A percentile compares a stretch with the other conserved stretches of the same genome.
Conservation (phyloP, 2,113 vertebrate species). For the Hyla sarda region DNA sequence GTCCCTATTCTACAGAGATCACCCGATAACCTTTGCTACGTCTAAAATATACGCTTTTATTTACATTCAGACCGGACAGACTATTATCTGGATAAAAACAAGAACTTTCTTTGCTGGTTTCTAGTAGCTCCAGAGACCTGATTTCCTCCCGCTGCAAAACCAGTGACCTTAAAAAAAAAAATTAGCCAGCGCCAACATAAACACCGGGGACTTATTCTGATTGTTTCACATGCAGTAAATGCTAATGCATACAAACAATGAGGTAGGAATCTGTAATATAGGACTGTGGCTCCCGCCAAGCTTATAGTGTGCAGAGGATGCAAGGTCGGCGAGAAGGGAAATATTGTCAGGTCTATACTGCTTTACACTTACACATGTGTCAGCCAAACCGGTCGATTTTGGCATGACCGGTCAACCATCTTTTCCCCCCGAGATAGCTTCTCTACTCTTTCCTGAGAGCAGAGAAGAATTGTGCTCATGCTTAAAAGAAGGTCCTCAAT, state of each 20-base stretch:
- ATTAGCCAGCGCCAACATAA: slow-evolving; percentile 63
- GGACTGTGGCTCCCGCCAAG: slow-evolving; percentile 1
- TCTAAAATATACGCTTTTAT: slow-evolving; percentile 35
- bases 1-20: slow-evolving; percentile 41
- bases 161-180: slow-evolving; percentile 68
- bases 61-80: not conserved
- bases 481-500: no score
- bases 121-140: slow-evolving; percentile 60
- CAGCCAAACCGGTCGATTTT: no score
- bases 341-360: not conserved
- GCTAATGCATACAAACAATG: slow-evolving; percentile 55
- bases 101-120: slow-evolving; percentile 62
- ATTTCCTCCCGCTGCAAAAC: slow-evolving; percentile 64
- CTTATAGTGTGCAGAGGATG: not conserved
- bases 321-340: not conserved
- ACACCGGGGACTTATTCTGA: slow-evolving; percentile 58
- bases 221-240: slow-evolving; percentile 60
- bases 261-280: slow-evolving; percentile 18
- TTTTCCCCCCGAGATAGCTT: no score
- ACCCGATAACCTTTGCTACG: slow-evolving; percentile 37
- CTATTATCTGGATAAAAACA: slow-evolving; percentile 54
- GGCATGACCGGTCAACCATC: no score
- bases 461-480: no score
- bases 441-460: no score
- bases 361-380: no score